Evolutionary conservation across 2,888 invertebrate genomes (phyloP).

Genomic region (Lithophane ornitopus): DNA sequence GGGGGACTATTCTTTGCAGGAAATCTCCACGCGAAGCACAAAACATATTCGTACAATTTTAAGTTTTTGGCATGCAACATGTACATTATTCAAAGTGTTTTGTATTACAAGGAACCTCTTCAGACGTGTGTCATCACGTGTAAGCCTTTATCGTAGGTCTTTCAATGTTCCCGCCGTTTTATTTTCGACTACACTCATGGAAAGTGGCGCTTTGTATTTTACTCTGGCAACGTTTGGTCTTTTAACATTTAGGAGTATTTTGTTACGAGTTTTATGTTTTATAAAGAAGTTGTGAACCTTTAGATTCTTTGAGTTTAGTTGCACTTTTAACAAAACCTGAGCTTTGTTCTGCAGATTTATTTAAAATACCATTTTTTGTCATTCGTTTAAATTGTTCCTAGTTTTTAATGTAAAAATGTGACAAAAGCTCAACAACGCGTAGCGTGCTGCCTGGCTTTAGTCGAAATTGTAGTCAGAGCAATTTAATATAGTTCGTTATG

Average conservation of each 20-base stretch:
- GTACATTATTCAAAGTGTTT: slow-evolving; percentile 79
- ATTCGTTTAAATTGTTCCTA: slow-evolving; percentile 28
- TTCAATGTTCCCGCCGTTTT: slow-evolving; percentile 66
- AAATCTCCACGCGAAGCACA: slow-evolving; percentile 72
- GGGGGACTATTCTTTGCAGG: slow-evolving; percentile 73
- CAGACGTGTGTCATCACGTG: slow-evolving; percentile 68
- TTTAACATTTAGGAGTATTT: slow-evolving; percentile 33
- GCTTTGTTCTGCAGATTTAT: slow-evolving; percentile 9
- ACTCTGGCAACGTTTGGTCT: slow-evolving; percentile 29
- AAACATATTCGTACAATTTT: slow-evolving; percentile 80
- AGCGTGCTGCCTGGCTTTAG: slow-evolving; percentile 33
- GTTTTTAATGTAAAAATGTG: slow-evolving; percentile 27
- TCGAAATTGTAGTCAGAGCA: slow-evolving; percentile 33
- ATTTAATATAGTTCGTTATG: slow-evolving; percentile 37
- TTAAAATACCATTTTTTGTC: not conserved
- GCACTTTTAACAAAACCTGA: not conserved
- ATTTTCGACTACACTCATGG: slow-evolving; percentile 59
- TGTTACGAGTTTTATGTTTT: slow-evolving; percentile 13
- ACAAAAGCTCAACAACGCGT: slow-evolving; percentile 24
- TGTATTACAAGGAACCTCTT: slow-evolving; percentile 73
- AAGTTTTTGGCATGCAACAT: slow-evolving; percentile 80
- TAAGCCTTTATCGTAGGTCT: slow-evolving; percentile 71
- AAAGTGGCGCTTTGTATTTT: slow-evolving; percentile 48
- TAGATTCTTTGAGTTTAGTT: slow-evolving; percentile 11
- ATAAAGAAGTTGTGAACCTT: slow-evolving; percentile 13